A percentile compares a stretch with the other conserved stretches of the same genome.
These are phyloP conservation scores for Pollachius pollachius DNA, from an alignment of 2,113 vertebrate genomes.

Conservation along the genomic window DNA sequence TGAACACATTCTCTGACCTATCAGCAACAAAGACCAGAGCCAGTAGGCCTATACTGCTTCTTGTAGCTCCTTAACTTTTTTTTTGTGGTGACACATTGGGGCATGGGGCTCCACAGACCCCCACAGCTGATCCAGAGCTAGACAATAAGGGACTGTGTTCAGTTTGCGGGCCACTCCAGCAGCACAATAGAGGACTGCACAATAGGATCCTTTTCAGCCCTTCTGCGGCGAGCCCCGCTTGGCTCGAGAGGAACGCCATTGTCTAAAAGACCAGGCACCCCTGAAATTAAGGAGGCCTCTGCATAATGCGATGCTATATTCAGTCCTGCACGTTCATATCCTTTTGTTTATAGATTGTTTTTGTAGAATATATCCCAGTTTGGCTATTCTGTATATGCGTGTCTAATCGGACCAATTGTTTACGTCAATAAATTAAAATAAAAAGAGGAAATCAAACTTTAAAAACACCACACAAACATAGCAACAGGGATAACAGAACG, in stretches of 20 bases:
- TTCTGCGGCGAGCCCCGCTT: conserved; percentile 53
- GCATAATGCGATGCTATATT: conserved; percentile 35
- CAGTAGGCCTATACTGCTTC: background rate
- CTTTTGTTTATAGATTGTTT: conserved; percentile 18
- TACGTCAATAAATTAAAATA: too few relatives aligned
- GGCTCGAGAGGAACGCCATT: conserved; percentile 63
- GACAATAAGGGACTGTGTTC: conserved; percentile 71
- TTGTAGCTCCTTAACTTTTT: conserved; percentile 43
- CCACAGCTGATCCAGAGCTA: conserved; percentile 65
- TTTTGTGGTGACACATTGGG: conserved; percentile 58
- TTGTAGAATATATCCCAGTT: conserved; percentile 14
- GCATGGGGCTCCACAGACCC: conserved; percentile 36
- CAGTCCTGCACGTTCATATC: conserved; percentile 11
- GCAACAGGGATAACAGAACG: too few relatives aligned
- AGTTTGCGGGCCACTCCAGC: conserved; percentile 67
- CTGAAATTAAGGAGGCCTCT: conserved; percentile 47
- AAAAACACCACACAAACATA: too few relatives aligned
- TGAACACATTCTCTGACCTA: background rate
- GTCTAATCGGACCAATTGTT: too few relatives aligned
- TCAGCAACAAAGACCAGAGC: background rate
- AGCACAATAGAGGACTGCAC: conserved; percentile 72
- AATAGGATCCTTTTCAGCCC: conserved; percentile 70
- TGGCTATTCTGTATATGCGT: background rate
- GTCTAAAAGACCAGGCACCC: conserved; percentile 57
- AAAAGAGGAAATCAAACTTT: too few relatives aligned